Evolutionary conservation across 2,113 vertebrate genomes (phyloP).

Genomic region (Hydropotes inermis): DNA sequence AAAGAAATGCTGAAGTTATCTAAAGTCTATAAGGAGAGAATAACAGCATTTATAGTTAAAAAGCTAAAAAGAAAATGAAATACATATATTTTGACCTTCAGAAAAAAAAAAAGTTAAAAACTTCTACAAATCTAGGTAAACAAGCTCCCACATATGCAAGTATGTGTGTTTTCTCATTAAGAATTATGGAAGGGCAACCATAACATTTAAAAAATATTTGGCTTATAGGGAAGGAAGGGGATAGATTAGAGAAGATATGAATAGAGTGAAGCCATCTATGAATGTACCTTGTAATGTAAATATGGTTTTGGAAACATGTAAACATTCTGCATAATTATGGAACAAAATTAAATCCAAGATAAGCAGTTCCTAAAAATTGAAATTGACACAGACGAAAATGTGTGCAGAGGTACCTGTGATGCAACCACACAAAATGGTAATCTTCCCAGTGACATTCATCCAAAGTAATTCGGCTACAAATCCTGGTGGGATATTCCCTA

Average conservation of each 20-base stretch:
- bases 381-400: neutral
- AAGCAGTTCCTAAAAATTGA: neutral
- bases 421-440: neutral
- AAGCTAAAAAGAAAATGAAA: neutral
- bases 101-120: neutral
- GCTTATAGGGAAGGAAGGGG: neutral
- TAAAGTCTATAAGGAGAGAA: neutral
- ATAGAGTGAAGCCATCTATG: neutral
- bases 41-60: neutral
- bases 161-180: neutral
- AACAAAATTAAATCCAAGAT: neutral
- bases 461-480: neutral
- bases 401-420: neutral
- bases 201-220: neutral
- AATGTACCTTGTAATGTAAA: neutral
- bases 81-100: neutral
- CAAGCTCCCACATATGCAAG: neutral
- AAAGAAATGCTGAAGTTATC: neutral
- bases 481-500: neutral
- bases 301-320: neutral
- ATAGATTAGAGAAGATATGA: neutral
- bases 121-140: neutral
- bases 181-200: neutral
- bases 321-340: neutral
- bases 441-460: neutral